Conservation (phyloP, 2,113 vertebrate genomes). For the Lanius ludovicianus region DNA sequence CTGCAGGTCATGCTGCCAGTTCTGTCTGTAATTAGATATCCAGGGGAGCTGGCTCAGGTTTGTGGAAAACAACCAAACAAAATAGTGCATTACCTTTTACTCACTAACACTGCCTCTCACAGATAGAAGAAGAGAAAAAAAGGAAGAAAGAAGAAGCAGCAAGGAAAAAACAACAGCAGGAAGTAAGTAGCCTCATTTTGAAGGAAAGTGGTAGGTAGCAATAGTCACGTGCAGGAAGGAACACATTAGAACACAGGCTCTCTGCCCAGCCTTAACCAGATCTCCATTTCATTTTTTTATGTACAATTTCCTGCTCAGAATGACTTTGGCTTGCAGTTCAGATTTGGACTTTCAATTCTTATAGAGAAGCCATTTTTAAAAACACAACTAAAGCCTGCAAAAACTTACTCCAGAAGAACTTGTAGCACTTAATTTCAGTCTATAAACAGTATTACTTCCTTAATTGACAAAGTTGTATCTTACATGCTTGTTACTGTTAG, state of each 20-base stretch:
- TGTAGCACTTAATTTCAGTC: not conserved
- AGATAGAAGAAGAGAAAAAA: conserved; percentile 92
- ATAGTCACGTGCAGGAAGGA: not conserved
- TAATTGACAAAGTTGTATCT: not conserved
- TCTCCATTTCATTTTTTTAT: not conserved
- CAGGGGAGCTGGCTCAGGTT: not conserved
- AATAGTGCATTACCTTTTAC: not conserved
- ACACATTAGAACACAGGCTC: not conserved
- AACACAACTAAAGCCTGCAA: not conserved
- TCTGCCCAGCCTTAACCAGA: not conserved
- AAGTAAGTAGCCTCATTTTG: conserved; percentile 74
- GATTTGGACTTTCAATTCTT: not conserved
- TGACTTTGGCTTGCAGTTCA: not conserved
- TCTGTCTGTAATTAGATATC: not conserved
- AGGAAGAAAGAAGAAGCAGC: conserved; percentile 90
- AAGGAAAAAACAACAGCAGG: conserved; percentile 87
- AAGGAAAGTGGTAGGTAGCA: not conserved
- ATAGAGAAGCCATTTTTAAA: not conserved
- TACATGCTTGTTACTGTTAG: not conserved
- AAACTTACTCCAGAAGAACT: not conserved
- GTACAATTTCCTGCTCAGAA: not conserved
- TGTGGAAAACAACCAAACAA: not conserved
- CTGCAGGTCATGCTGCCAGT: not conserved
- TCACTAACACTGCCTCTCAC: conserved; percentile 4
- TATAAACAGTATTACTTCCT: not conserved